Evolutionary conservation across 2,113 vertebrate genomes (phyloP), one percentile per base, ranked within the genome.

Genomic region (Notiomystis cincta): DNA sequence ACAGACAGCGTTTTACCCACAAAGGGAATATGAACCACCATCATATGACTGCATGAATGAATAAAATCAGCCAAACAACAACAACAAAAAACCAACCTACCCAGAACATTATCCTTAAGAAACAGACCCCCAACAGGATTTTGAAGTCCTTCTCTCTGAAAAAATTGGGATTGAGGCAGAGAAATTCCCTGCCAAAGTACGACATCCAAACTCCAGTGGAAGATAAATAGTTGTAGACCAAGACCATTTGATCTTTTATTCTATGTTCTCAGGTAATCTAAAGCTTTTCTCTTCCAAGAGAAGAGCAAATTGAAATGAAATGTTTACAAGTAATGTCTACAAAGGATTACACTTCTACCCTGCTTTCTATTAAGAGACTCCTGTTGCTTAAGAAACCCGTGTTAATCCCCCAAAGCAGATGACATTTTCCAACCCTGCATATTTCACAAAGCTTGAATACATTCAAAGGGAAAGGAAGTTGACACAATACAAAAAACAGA

Each of bases 401-500:
- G 91, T 80, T 95, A 96, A 95, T 85, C 81, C 91, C 81, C 72
- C 72, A 94, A 61, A 91, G 82, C 25, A 11, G 65, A 95, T 89
- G 82, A 93, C 80, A 67, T 95, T 85, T 87, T 82, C 81, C 27
- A 13, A 93, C 42, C 78, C 86, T 21, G 56, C 30, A 37, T 87
- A 80, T 47, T 94, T 94, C 91, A 80, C 64, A 81, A 96, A 89
- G 83, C 85, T 87, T 92, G 92, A 95, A 80, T 30, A 25, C 47
- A 87, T 83, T 92, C 48, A 69, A 45, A 69, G n/a, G 33, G 57
- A 86, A 93, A 91, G 40, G 89, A 86, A 87, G 79, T 70, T 94
- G 93, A 95, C 57, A 42, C 73, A 76, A 96, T 83, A 85, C 93
- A 90, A 54, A 92, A 90, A 95, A 1, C 94, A 96, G 94, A 90